These are phyloP conservation scores for Ips typographus DNA, from an alignment of 1,140 invertebrate species.

Conservation along the genomic window DNA sequence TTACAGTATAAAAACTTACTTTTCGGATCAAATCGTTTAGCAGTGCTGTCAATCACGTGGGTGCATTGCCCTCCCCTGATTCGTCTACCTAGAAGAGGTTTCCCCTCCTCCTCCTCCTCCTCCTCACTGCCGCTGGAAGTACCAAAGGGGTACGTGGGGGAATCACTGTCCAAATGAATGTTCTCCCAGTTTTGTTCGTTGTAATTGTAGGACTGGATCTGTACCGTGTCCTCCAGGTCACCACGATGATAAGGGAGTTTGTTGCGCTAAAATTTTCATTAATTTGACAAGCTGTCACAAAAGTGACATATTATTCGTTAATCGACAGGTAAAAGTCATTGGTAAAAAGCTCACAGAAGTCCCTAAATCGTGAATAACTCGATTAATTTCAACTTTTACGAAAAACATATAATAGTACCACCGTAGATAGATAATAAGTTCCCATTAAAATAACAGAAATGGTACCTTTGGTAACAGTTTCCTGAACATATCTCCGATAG, in stretches of 20 bases:
- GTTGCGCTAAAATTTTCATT: slow-evolving; percentile 32
- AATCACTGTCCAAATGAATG: slow-evolving; percentile 7
- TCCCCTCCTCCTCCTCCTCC: slow-evolving; percentile 21
- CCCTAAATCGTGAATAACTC: too few species aligned
- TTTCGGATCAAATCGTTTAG: slow-evolving; percentile 17
- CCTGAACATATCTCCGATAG: slow-evolving; percentile 24
- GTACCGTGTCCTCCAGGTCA: slow-evolving; percentile 13
- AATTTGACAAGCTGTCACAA: background rate
- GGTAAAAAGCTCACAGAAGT: too few species aligned
- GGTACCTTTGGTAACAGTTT: slow-evolving; percentile 23
- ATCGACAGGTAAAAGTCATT: too few species aligned
- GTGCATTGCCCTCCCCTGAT: slow-evolving; percentile 29
- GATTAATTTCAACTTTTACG: too few species aligned
- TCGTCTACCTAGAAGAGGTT: slow-evolving; percentile 9
- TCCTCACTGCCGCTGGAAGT: slow-evolving; percentile 16
- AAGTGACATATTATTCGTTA: background rate
- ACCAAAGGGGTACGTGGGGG: slow-evolving; percentile 25
- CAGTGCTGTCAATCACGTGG: slow-evolving; percentile 13
- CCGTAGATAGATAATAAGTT: too few species aligned
- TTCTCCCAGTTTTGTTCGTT: slow-evolving; percentile 16
- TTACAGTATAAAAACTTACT: slow-evolving; percentile 7
- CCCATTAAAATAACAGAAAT: background rate
- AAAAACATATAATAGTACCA: too few species aligned
- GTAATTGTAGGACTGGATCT: slow-evolving; percentile 22
- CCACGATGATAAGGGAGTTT: slow-evolving; percentile 13